Evolutionary conservation across 2,888 invertebrate species (phyloP).

Genomic region (Drosophila bunnanda): DNA sequence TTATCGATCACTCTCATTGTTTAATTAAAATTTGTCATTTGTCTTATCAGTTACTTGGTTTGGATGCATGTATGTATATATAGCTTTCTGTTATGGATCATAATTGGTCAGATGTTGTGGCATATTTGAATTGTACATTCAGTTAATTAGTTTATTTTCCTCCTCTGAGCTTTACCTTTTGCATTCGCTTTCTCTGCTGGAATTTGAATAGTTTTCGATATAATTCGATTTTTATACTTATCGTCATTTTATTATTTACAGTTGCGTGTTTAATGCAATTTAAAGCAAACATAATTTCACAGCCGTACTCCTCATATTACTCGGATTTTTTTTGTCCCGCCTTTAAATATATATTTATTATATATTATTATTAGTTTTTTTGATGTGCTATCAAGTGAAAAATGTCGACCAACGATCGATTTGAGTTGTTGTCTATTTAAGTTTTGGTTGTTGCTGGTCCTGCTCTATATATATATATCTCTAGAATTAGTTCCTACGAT

Average conservation of each 20-base stretch:
- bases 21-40: constrained; percentile 46
- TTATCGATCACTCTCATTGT: background rate
- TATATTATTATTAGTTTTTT: background rate
- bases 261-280: constrained; percentile 51
- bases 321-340: constrained; percentile 38
- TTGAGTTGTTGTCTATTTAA: constrained; percentile 8
- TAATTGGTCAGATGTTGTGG: constrained; percentile 78
- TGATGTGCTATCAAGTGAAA: constrained; percentile 22
- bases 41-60: constrained; percentile 37
- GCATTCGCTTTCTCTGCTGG: constrained; percentile 17
- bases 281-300: constrained; percentile 81
- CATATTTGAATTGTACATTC: constrained; percentile 74
- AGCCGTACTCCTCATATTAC: constrained; percentile 76
- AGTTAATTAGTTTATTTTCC: constrained; percentile 61
- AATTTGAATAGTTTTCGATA: constrained; percentile 38
- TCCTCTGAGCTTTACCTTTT: constrained; percentile 20
- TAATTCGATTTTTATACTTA: constrained; percentile 13
- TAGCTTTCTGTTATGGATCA: constrained; percentile 44
- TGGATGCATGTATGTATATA: constrained; percentile 43
- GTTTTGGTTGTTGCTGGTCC: constrained; percentile 54
- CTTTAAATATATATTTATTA: constrained; percentile 37
- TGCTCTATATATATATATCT: constrained; percentile 40
- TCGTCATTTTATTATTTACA: constrained; percentile 55
- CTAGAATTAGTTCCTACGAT: constrained; percentile 16
- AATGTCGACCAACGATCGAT: constrained; percentile 16